These are phyloP conservation scores for Caracal caracal DNA, from an alignment of 2,113 vertebrate species.

Conservation along the genomic window DNA sequence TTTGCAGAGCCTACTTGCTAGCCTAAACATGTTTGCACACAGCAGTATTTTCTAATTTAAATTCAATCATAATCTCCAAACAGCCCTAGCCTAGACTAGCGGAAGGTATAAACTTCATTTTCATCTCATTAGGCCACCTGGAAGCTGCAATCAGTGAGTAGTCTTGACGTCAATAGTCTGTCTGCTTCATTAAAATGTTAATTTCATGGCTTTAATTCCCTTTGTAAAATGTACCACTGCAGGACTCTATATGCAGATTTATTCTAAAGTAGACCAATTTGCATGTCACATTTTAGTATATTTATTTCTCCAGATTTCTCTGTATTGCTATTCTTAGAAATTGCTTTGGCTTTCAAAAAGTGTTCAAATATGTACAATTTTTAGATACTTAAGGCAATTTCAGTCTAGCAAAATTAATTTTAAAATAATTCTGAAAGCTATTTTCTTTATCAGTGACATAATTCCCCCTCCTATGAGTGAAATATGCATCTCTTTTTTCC, in stretches of 20 bases:
- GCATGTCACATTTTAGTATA: slow-evolving; percentile 76
- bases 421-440: neutral
- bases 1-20: slow-evolving; percentile 84
- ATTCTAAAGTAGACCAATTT: slow-evolving; percentile 81
- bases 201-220: slow-evolving; percentile 88
- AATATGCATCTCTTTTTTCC: neutral
- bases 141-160: slow-evolving; percentile 86
- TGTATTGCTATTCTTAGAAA: slow-evolving; percentile 81
- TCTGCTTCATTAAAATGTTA: slow-evolving; percentile 90
- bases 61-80: slow-evolving; percentile 88
- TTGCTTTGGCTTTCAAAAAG: slow-evolving; percentile 63
- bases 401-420: slow-evolving; percentile 50
- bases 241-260: slow-evolving; percentile 85
- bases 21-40: slow-evolving; percentile 88
- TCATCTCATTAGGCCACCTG: slow-evolving; percentile 90
- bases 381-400: slow-evolving; percentile 46
- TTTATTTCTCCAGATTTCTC: slow-evolving; percentile 81
- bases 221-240: slow-evolving; percentile 84
- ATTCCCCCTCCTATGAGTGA: slow-evolving; percentile 14
- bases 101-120: slow-evolving; percentile 89
- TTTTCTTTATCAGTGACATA: slow-evolving; percentile 6
- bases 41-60: slow-evolving; percentile 88
- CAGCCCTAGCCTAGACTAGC: slow-evolving; percentile 84
- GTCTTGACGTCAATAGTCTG: slow-evolving; percentile 85
- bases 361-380: slow-evolving; percentile 52